These are phyloP conservation scores for Harpegnathos saltator DNA, from an alignment of 1,140 invertebrate genomes.

Conservation along the genomic window DNA sequence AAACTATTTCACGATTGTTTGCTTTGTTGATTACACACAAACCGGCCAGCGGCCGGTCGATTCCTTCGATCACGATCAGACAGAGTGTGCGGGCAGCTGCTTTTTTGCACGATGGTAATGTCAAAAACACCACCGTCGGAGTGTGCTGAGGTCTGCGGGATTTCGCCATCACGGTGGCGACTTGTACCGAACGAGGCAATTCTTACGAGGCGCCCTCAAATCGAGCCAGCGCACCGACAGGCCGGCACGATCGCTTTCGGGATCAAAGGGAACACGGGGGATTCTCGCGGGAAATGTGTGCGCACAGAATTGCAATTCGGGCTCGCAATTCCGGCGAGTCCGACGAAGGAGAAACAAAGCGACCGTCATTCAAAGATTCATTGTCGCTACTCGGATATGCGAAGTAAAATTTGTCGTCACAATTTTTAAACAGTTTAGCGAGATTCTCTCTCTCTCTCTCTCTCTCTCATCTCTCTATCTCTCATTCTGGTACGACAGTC, in stretches of 20 bases:
- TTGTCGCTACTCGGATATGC: not conserved
- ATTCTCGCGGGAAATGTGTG: not conserved
- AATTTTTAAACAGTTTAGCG: too few relatives aligned
- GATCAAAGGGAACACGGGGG: constrained; percentile 14
- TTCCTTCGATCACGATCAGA: constrained; percentile 32
- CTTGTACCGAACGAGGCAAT: not conserved
- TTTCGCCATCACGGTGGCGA: not conserved
- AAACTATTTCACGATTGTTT: constrained; percentile 38
- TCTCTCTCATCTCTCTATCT: too few relatives aligned
- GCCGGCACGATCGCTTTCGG: constrained; percentile 9
- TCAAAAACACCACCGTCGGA: too few relatives aligned
- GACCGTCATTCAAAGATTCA: not conserved
- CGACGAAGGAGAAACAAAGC: not conserved
- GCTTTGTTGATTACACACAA: constrained; percentile 31
- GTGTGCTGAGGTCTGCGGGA: not conserved
- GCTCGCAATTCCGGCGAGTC: not conserved
- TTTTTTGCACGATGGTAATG: too few relatives aligned
- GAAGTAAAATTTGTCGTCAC: too few relatives aligned
- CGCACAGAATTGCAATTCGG: constrained; percentile 9
- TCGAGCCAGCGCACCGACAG: constrained; percentile 9
- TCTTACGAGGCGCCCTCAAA: constrained; percentile 16
- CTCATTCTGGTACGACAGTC: too few relatives aligned
- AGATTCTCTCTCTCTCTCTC: too few relatives aligned
- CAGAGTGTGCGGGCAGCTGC: too few relatives aligned
- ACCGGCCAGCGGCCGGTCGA: not conserved